phyloP scores from a whole-genome alignment of 2,113 vertebrate genomes.

The Microcebus ravelobensis region DNA sequence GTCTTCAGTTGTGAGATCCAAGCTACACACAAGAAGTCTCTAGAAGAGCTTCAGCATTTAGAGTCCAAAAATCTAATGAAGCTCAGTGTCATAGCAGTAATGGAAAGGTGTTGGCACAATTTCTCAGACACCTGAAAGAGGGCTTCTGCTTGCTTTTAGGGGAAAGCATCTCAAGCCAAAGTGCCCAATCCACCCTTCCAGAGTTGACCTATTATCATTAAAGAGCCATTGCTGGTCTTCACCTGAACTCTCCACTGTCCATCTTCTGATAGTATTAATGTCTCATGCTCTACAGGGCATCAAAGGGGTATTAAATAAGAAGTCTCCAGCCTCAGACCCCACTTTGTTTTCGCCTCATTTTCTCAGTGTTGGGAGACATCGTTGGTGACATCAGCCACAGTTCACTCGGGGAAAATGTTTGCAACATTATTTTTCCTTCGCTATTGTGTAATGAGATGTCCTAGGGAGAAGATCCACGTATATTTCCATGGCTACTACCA shows the following conservation, averaged over 20 bases:
- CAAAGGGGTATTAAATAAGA: neutral
- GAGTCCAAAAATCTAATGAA: neutral
- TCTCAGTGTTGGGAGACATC: neutral
- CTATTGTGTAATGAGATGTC: neutral
- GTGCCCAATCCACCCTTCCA: neutral
- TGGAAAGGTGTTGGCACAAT: neutral
- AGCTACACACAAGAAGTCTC: neutral
- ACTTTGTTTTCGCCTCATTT: neutral
- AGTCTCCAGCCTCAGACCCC: neutral
- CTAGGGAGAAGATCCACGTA: neutral
- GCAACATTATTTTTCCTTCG: neutral
- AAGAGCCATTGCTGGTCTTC: neutral
- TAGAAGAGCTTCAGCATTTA: neutral
- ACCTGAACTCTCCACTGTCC: neutral
- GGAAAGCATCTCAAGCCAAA: neutral
- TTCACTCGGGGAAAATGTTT: constrained; percentile 18
- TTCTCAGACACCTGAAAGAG: neutral
- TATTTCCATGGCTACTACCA: neutral
- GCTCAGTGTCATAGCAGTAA: neutral
- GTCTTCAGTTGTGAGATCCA: neutral
- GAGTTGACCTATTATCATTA: neutral
- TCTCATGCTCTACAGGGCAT: neutral
- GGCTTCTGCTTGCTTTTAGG: neutral
- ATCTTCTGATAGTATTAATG: neutral
- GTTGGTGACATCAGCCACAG: neutral